These are phyloP conservation scores for Dermochelys coriacea DNA, from an alignment of 2,797 vertebrate genomes.

Conservation along the genomic window DNA sequence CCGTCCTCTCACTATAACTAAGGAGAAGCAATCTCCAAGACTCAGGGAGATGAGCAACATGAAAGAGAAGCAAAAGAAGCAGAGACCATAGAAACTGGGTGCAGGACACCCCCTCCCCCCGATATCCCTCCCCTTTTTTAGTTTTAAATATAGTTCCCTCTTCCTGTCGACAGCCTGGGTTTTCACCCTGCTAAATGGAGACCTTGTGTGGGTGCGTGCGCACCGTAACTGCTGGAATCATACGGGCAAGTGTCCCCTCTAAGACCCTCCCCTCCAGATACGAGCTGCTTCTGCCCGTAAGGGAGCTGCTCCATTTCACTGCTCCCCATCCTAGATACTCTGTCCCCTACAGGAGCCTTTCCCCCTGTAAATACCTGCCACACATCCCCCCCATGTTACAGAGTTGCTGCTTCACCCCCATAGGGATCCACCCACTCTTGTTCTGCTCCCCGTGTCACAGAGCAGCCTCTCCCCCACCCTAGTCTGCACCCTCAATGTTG, in stretches of 20 bases:
- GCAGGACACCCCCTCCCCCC: not conserved
- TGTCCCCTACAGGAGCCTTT: not conserved
- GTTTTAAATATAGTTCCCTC: not conserved
- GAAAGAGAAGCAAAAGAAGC: not conserved
- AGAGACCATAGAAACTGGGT: not conserved
- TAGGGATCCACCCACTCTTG: not conserved
- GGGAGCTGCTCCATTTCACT: not conserved
- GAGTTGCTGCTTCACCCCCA: not conserved
- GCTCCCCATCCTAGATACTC: not conserved
- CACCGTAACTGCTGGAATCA: not conserved
- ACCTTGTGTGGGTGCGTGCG: accelerated
- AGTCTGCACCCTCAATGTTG: not conserved
- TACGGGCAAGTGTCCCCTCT: not conserved
- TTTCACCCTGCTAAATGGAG: not conserved
- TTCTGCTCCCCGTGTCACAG: not conserved
- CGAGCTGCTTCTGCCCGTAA: not conserved
- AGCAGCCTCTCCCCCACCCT: not conserved
- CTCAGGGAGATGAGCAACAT: not conserved
- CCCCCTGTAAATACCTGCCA: not conserved
- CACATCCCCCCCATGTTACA: not conserved
- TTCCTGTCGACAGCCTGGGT: not conserved
- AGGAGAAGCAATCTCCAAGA: not conserved
- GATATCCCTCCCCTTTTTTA: not conserved
- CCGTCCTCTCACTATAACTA: not conserved
- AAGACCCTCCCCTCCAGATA: not conserved